phyloP scores from a whole-genome alignment of 2,113 vertebrate genomes.

The Sigmodon hispidus region DNA sequence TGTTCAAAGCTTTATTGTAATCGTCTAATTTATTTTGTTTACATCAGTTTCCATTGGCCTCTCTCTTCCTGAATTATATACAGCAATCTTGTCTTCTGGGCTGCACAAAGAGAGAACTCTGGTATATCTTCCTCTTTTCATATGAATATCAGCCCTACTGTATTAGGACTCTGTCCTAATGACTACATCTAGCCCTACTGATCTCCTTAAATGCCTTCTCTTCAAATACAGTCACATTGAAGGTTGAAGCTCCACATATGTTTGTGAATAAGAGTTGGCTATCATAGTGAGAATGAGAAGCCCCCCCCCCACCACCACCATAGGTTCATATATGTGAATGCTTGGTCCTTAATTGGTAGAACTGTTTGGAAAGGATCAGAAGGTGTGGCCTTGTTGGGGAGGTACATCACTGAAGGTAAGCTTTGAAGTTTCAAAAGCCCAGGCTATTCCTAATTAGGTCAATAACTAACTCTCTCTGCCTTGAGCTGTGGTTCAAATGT shows the following conservation, averaged over 20 bases:
- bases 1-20: conserved; percentile 2
- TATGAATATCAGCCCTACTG: not conserved
- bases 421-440: not conserved
- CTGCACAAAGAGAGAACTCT: not conserved
- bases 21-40: conserved; percentile 27
- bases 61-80: conserved; percentile 5
- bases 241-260: not conserved
- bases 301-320: not conserved
- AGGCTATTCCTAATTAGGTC: not conserved
- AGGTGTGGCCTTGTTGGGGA: not conserved
- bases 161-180: not conserved
- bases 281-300: not conserved
- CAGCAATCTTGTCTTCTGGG: not conserved
- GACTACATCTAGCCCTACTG: not conserved
- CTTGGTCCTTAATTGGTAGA: not conserved
- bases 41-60: not conserved
- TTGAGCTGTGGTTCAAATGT: not conserved
- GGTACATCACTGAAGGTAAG: not conserved
- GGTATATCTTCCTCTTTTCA: not conserved
- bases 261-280: not conserved
- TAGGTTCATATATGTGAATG: not conserved
- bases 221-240: not conserved
- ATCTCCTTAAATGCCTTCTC: not conserved
- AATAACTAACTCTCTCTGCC: not conserved
- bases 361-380: not conserved